Evolutionary conservation across 2,113 vertebrate genomes (phyloP).

Genomic region (Martes martes): DNA sequence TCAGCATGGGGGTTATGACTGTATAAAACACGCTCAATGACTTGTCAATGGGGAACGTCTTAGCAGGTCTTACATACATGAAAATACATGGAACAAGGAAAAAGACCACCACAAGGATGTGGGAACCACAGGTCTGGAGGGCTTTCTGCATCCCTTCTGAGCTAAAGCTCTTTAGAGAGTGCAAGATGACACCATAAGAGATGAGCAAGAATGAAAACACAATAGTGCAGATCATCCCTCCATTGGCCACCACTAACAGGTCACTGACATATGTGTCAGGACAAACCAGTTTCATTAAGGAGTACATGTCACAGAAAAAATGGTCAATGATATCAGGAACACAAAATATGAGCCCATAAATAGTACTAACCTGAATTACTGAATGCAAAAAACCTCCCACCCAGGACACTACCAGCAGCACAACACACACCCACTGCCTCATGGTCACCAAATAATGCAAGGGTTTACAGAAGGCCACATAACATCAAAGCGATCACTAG

Average conservation of each 20-base stretch:
- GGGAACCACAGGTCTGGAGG: constrained; percentile 55
- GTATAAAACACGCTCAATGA: constrained; percentile 25
- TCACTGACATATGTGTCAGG: no score
- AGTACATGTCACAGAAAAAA: no score
- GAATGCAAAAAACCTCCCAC: constrained; percentile 50
- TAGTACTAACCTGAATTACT: constrained; percentile 21
- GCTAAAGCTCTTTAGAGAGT: constrained; percentile 25
- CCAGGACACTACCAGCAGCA: constrained; percentile 33
- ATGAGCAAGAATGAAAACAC: constrained; percentile 1
- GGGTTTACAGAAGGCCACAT: constrained; percentile 64
- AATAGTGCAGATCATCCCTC: no score
- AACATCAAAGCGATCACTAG: constrained; percentile 60
- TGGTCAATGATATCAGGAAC: no score
- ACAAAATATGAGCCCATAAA: no score
- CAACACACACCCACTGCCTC: background rate
- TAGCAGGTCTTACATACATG: constrained; percentile 50
- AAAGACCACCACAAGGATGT: constrained; percentile 62
- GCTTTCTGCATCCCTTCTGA: constrained; percentile 52
- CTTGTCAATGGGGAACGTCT: constrained; percentile 19
- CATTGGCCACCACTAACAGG: no score
- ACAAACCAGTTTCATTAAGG: no score
- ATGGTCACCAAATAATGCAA: constrained; percentile 52
- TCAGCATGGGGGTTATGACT: constrained; percentile 19
- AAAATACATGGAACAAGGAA: constrained; percentile 68
- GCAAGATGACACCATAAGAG: constrained; percentile 44